Evolutionary conservation across 2,113 vertebrate species (phyloP).

Genomic region (Rhegmatorhina hoffmannsi): DNA sequence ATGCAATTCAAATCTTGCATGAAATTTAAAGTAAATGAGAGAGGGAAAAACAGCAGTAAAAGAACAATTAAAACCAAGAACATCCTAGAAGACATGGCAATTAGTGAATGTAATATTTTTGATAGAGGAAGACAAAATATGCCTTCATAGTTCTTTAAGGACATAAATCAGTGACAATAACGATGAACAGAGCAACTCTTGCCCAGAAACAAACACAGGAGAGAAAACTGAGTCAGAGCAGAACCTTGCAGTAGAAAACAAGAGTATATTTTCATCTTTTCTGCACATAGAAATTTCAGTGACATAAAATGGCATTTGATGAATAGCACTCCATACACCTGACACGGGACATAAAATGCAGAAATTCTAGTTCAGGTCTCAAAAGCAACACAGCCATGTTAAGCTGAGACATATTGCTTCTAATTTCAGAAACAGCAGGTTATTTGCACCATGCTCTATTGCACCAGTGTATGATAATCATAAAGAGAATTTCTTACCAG

Average conservation of each 20-base stretch:
- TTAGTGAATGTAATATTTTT: constrained; percentile 23
- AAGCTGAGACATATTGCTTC: neutral
- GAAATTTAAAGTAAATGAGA: neutral
- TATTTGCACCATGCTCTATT: neutral
- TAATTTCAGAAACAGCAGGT: neutral
- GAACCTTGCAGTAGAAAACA: neutral
- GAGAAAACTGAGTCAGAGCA: neutral
- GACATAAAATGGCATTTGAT: neutral
- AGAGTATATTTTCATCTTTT: neutral
- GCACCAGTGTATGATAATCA: neutral
- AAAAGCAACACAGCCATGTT: neutral
- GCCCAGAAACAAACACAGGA: neutral
- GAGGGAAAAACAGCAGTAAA: neutral
- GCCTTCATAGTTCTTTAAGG: neutral
- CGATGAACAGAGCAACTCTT: neutral
- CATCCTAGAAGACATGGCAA: neutral
- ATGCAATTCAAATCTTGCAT: neutral
- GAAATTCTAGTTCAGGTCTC: neutral
- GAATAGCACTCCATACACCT: neutral
- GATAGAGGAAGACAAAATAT: constrained; percentile 50
- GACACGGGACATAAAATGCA: neutral
- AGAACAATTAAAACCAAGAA: neutral
- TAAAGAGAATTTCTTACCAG: neutral
- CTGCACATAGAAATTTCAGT: neutral
- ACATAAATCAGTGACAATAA: neutral